A percentile compares a stretch with the other conserved stretches of the same genome.
These are phyloP conservation scores for Mugil cephalus DNA, from an alignment of 2,113 vertebrate species.

Conservation along the genomic window DNA sequence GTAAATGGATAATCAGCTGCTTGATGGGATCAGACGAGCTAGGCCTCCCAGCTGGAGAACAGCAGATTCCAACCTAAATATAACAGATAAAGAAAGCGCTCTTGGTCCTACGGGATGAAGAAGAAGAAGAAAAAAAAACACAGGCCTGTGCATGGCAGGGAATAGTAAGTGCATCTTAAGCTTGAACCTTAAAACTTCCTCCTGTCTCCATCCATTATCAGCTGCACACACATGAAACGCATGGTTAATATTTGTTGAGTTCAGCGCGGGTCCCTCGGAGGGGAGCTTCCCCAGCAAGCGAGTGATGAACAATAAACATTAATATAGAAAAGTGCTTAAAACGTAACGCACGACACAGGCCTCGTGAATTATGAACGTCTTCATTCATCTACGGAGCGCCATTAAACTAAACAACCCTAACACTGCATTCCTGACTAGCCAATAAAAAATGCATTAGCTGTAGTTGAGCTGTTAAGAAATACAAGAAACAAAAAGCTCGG, in stretches of 20 bases:
- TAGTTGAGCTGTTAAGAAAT: slow-evolving; percentile 35
- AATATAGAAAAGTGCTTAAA: slow-evolving; percentile 47
- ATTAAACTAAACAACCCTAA: slow-evolving; percentile 52
- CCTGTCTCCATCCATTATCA: slow-evolving; percentile 38
- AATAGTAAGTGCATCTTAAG: slow-evolving; percentile 67
- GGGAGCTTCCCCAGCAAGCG: slow-evolving; percentile 4
- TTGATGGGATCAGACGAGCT: slow-evolving; percentile 68
- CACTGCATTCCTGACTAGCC: slow-evolving; percentile 33
- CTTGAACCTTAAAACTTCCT: slow-evolving; percentile 48
- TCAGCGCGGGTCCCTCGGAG: neutral
- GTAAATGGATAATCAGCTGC: slow-evolving; percentile 2
- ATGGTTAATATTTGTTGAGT: slow-evolving; percentile 37
- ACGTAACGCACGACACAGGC: slow-evolving; percentile 11
- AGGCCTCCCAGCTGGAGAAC: slow-evolving; percentile 70
- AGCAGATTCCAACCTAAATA: slow-evolving; percentile 74
- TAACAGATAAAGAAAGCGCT: slow-evolving; percentile 71
- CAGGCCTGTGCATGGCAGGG: slow-evolving; percentile 68
- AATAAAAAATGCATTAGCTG: slow-evolving; percentile 59
- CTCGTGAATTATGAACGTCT: slow-evolving; percentile 60
- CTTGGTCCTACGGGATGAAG: slow-evolving; percentile 54
- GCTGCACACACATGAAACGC: slow-evolving; percentile 34
- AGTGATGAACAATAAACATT: slow-evolving; percentile 44
- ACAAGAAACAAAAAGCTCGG: slow-evolving; percentile 25
- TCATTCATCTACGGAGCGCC: slow-evolving; percentile 37
- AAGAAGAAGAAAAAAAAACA: too few species aligned